A percentile compares a stretch with the other conserved stretches of the same genome.
phyloP scores from a whole-genome alignment of 2,113 vertebrate species.

The Tursiops truncatus region DNA sequence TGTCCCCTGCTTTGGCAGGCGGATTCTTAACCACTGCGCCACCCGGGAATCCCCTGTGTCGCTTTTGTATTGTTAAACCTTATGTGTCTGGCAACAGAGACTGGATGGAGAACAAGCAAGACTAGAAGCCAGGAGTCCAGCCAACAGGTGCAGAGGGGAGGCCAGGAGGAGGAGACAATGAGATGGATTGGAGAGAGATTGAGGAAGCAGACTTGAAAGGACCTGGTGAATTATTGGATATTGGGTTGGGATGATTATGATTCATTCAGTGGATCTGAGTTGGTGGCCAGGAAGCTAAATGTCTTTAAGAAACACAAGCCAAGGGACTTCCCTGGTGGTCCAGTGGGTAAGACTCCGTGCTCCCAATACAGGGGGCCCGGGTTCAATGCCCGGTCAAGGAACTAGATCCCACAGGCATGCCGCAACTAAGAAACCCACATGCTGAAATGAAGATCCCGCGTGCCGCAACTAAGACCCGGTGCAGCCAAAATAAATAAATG shows the following conservation, averaged over 20 bases:
- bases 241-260: neutral
- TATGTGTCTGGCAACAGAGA: neutral
- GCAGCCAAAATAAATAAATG: too few relatives aligned
- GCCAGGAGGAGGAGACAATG: too few relatives aligned
- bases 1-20: too few relatives aligned
- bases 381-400: too few relatives aligned
- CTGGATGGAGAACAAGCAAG: neutral
- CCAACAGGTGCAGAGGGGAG: accelerated
- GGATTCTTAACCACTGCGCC: too few relatives aligned
- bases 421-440: too few relatives aligned
- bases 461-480: too few relatives aligned
- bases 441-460: too few relatives aligned
- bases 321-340: too few relatives aligned
- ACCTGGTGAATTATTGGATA: neutral
- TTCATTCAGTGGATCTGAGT: neutral
- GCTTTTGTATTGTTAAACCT: neutral
- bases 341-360: too few relatives aligned
- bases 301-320: neutral
- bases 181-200: neutral
- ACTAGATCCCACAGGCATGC: too few relatives aligned
- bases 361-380: too few relatives aligned
- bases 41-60: neutral
- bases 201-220: neutral
- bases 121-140: neutral
- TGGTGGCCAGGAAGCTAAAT: neutral